Evolutionary conservation across 2,888 invertebrate species (phyloP), one percentile per base, ranked within the genome.

Genomic region (Diaprepes abbreviatus): DNA sequence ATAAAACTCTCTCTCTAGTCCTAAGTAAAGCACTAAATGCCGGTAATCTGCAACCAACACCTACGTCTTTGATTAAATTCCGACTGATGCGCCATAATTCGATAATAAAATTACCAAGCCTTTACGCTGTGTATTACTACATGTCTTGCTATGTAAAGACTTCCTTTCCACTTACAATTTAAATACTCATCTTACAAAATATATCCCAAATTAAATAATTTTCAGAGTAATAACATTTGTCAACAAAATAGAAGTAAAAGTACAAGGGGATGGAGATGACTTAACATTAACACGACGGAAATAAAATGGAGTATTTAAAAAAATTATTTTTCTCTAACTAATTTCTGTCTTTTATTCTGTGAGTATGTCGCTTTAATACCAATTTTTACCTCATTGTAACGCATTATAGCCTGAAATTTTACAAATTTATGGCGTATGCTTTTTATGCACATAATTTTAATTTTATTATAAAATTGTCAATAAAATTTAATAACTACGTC

Each of bases 11-110:
- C 24, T 60, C 21, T 48, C 35, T 60, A 60, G 60, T 60, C 35
- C 48, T 48, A 60, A 48, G 60, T 33, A 65, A 65, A 58, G 57
- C 45, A 57, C 57, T 65, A 55, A 58, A 54, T 19, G 64, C 33
- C 45, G 52, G 55, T 64, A 64, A 64, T 64, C 55, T 64, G 36
- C 55, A 55, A 64, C 64, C 55, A 45, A 64, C 64, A 64, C 64
- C 64, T 55, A 64, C 64, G 17, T 19, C 43, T 55, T 43, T 64
- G 55, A 55, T 64, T 64, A 64, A 64, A 64, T 64, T 38, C 45
- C 45, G 43, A 17, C 21, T 43, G 43, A 43, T 43, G 43, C 43
- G 43, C 64, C 43, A 55, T 55, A 55, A 64, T 64, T 55, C 17
- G 64, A 64, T 64, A 64, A 64, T 64, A 55, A 55, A 64, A 64